These are phyloP conservation scores for Lochmaea crataegi DNA, from an alignment of 2,888 invertebrate species.

Conservation along the genomic window DNA sequence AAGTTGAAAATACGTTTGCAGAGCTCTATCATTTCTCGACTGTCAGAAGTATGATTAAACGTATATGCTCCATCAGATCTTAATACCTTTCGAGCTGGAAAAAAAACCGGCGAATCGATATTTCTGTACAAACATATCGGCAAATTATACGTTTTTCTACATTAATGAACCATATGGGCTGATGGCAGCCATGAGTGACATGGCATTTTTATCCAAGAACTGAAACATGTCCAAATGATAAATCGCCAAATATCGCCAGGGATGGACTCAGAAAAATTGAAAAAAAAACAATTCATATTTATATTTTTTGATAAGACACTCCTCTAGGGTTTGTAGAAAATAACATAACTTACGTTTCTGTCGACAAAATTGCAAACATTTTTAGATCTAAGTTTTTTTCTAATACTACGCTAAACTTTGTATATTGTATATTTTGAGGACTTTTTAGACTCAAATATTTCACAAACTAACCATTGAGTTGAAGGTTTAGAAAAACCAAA, in stretches of 20 bases:
- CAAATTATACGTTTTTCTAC: slow-evolving; percentile 2
- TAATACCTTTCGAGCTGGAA: neutral
- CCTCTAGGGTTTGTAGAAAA: too few relatives aligned
- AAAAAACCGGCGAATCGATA: neutral
- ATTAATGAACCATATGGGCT: slow-evolving; percentile 6
- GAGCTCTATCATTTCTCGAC: slow-evolving; percentile 1
- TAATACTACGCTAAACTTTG: too few relatives aligned
- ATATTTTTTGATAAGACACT: too few relatives aligned
- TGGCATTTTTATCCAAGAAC: slow-evolving; percentile 9
- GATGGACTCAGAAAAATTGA: neutral
- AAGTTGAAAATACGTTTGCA: neutral
- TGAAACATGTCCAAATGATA: slow-evolving; percentile 16
- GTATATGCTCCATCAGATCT: slow-evolving; percentile 7
- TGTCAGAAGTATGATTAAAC: slow-evolving; percentile 11
- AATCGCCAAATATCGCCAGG: neutral
- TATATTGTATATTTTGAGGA: too few relatives aligned
- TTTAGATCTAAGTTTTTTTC: too few relatives aligned
- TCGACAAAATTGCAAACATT: too few relatives aligned
- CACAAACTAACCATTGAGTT: too few relatives aligned
- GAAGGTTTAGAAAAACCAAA: too few relatives aligned
- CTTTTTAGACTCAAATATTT: too few relatives aligned
- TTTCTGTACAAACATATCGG: neutral
- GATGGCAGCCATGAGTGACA: slow-evolving; percentile 1
- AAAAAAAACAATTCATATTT: neutral
- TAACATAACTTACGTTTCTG: too few relatives aligned